Evolutionary conservation across 2,888 invertebrate species (phyloP), one percentile per base, ranked within the genome.

Genomic region (Troilus luridus): DNA sequence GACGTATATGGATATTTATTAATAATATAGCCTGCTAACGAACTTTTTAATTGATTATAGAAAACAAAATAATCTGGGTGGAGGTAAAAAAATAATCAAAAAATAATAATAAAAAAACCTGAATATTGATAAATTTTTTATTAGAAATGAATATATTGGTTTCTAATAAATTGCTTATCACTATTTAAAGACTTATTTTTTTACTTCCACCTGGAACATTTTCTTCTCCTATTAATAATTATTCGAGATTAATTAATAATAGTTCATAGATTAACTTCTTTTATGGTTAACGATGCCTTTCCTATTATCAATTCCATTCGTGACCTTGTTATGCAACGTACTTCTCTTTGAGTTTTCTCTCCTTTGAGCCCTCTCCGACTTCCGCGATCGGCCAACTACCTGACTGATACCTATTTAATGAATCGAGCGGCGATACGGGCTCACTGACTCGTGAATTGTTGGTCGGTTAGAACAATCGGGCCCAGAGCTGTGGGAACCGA

Each of bases 401-500:
- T 77, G 27, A 77, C 72, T 77, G 72, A 77, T 77, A 77, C 17
- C 41, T 27, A n/a, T 56, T 12, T 85, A 56, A 85, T 85, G 85
- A 85, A 62, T 62, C 27, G 89, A 19, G n/a, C 60, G 60, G 67
- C n/a, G 54, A 62, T 67, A 10, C 12, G 89, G 54, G 64, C 41
- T 89, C 89, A 89, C 54, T 89, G 89, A 89, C 89, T 89, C 89
- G 64, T 89, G 89, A 89, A 89, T 24, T 62, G 64, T 62, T 54
- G 56, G 89, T 89, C 41, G 54, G 89, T 64, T 89, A 89, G 89
- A 89, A 89, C 89, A 89, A 89, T 85, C 85, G 85, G n/a, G 85
- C 85, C 56, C 7, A n/a, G 85, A 56, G 56, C 85, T 88, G 88
- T 88, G 88, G 88, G 88, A 88, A 88, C 88, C 60, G 88, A 64